These are phyloP conservation scores for Platycnemis pennipes DNA, from an alignment of 2,888 invertebrate genomes.

Conservation along the genomic window DNA sequence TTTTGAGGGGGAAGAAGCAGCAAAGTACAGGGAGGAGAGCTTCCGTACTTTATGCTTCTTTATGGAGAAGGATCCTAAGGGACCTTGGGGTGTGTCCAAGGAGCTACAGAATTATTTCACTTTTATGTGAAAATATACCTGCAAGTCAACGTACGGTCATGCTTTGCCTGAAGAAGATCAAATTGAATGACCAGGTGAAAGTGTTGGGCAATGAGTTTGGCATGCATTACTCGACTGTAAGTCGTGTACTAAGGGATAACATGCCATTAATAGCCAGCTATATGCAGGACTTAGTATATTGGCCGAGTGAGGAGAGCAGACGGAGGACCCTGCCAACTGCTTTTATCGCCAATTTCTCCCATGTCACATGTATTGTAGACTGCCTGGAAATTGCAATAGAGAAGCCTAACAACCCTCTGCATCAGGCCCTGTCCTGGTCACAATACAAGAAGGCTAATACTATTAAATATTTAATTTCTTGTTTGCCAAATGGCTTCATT, in stretches of 20 bases:
- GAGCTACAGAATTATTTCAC: not conserved
- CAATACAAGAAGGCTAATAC: conserved; percentile 70
- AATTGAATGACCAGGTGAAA: not conserved
- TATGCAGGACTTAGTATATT: not conserved
- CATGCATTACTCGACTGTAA: not conserved
- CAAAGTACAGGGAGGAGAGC: not conserved
- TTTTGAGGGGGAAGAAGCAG: not conserved
- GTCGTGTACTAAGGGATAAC: not conserved
- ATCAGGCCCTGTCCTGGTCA: conserved; percentile 71
- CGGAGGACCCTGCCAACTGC: not conserved
- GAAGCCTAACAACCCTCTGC: conserved; percentile 69
- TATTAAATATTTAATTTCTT: conserved; percentile 70
- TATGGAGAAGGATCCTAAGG: not conserved
- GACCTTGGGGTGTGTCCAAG: not conserved
- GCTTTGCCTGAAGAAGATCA: not conserved
- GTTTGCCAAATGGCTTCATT: not conserved
- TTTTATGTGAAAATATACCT: not conserved
- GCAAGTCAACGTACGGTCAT: not conserved
- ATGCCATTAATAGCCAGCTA: not conserved
- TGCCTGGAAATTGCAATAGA: conserved; percentile 71
- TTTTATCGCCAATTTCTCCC: not conserved
- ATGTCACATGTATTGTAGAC: conserved; percentile 68
- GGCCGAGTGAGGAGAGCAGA: not conserved
- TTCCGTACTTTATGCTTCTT: not conserved
- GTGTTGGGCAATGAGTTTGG: not conserved